These are phyloP conservation scores for Drosophila siamana DNA, from an alignment of 2,888 invertebrate genomes.

Conservation along the genomic window DNA sequence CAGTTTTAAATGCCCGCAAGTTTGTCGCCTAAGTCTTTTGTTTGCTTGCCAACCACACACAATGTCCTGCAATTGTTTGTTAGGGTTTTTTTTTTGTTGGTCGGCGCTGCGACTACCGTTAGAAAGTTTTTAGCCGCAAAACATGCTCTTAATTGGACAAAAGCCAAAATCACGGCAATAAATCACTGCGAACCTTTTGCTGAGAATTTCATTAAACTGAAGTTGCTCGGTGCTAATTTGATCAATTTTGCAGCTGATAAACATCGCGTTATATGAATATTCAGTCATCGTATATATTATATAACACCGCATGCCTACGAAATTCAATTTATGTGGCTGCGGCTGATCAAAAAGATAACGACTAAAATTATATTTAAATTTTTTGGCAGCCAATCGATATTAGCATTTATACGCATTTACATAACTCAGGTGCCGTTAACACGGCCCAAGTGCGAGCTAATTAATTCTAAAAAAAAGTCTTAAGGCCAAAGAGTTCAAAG, in stretches of 20 bases:
- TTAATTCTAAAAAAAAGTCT: neutral
- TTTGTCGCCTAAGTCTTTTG: conserved; percentile 58
- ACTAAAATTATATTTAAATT: conserved; percentile 5
- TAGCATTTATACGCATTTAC: conserved; percentile 7
- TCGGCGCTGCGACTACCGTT: conserved; percentile 8
- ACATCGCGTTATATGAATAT: conserved; percentile 14
- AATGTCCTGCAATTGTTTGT: conserved; percentile 37
- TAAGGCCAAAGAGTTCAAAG: neutral
- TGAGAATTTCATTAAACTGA: conserved; percentile 6
- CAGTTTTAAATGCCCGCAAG: conserved; percentile 32
- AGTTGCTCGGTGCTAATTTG: conserved; percentile 18
- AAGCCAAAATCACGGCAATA: conserved; percentile 13
- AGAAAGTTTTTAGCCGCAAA: conserved; percentile 27
- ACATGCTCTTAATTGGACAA: conserved; percentile 33
- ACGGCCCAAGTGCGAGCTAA: neutral
- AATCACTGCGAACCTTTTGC: conserved; percentile 3
- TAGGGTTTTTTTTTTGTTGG: conserved; percentile 17
- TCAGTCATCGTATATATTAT: neutral
- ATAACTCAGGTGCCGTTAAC: conserved; percentile 5
- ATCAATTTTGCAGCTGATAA: conserved; percentile 14
- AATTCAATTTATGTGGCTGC: conserved; percentile 6
- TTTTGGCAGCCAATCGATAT: neutral
- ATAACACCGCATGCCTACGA: conserved; percentile 20
- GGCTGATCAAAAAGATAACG: conserved; percentile 16
- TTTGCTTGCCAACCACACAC: conserved; percentile 13